Evolutionary conservation across 2,888 invertebrate species (phyloP), one percentile per base, ranked within the genome.

Genomic region (Ariolimax columbianus): DNA sequence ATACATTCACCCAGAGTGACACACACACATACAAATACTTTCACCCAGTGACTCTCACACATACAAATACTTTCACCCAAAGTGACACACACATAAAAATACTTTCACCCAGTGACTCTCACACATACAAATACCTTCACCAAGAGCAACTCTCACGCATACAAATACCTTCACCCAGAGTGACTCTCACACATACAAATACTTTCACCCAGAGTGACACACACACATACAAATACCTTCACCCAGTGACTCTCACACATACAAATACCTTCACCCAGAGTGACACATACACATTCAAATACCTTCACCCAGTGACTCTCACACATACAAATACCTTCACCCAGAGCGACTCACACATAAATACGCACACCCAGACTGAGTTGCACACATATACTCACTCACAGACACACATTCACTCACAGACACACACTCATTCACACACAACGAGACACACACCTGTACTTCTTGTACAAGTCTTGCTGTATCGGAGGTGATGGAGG

Each of bases 401-500:
- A 7, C 17, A 11, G 9, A 23, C 55, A 55, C 3, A 55, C n/a
- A n/a, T 47, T n/a, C 23, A 26, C n/a, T n/a, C 59, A 63, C n/a
- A n/a, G 7, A 7, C 17, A 55, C 3, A 55, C 6, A 11, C 23
- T 70, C 70, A 63, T 6, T 30, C 63, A 30, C n/a, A 63, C 30
- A 59, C 26, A 17, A 7, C 36, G 11, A 68, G 33, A 19, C 30
- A 47, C 87, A 68, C 86, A 91, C 91, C 90, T 90, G 89, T 91
- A 91, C 86, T 90, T 89, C 82, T 89, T 91, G 9, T 93, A 92
- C 82, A 92, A 94, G 68, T 93, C 93, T 88, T 95, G 95, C 82
- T 94, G 94, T 68, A 94, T 92, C 26, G 95, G 95, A 59, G 95
- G 95, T 89, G 94, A 95, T 90, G 94, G 95, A 17, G 95, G 95